Evolutionary conservation across 1,140 invertebrate genomes (phyloP).

Genomic region (Drosophila equinoxialis): DNA sequence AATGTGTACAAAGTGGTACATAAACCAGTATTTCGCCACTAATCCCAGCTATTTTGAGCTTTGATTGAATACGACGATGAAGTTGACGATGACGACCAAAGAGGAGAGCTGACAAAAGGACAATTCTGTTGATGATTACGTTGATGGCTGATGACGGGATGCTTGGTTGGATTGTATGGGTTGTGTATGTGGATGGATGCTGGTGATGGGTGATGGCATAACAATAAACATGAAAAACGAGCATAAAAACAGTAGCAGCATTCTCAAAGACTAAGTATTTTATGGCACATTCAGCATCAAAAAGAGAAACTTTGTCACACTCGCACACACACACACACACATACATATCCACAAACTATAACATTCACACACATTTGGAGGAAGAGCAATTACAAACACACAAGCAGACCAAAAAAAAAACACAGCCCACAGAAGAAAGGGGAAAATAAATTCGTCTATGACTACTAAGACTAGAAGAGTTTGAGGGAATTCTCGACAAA

Average conservation of each 20-base stretch:
- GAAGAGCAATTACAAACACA: constrained; percentile 61
- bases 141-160: constrained; percentile 22
- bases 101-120: constrained; percentile 30
- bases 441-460: constrained; percentile 27
- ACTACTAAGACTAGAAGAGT: constrained; percentile 15
- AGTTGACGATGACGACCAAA: not conserved
- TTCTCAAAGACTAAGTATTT: constrained; percentile 65
- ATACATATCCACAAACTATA: not conserved
- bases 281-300: constrained; percentile 57
- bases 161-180: not conserved
- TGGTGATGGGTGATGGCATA: constrained; percentile 63
- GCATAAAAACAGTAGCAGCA: constrained; percentile 67
- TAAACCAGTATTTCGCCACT: constrained; percentile 32
- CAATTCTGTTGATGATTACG: constrained; percentile 53
- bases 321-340: constrained; percentile 5
- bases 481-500: constrained; percentile 34
- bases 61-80: constrained; percentile 61
- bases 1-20: constrained; percentile 27
- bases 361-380: not conserved
- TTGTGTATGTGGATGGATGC: not conserved
- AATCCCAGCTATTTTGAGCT: constrained; percentile 62
- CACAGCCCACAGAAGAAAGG: constrained; percentile 35
- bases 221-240: constrained; percentile 70
- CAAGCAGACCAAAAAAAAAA: constrained; percentile 34
- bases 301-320: constrained; percentile 69